Base-by-base conservation (phyloP, 2,113 vertebrate species). In the Neotragus pygmaeus region DNA sequence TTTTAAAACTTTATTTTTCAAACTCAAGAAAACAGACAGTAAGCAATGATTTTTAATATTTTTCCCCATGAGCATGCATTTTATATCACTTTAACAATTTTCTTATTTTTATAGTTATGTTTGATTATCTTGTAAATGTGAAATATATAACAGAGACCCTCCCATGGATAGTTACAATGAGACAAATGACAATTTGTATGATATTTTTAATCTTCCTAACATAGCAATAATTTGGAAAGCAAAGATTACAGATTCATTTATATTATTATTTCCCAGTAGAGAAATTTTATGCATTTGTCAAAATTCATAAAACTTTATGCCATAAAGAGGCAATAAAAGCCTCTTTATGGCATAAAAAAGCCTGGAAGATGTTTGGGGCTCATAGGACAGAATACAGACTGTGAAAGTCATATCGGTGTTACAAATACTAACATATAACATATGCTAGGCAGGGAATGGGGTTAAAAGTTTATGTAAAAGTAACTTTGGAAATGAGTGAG, bases 391-490 rank as follows among this genome's bases (percentile, higher is more conserved):
- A 93, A 43, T 45, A 51, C 19, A 66, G 3, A 49, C 43, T 16
- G 2, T 78, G 33, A 82, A 39, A 75, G 23, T 58, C 1, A 0
- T 75, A 43, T 14, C 36, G 58, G 28, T 51, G 16, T 90, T 30
- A 55, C 4, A 36, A 51, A 43, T 62, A 43, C 28, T 49, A 33
- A 19, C 28, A 51, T 70, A 27, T 30, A 91, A 62, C 21, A 70
- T 25, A 11, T 3, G 2, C 57, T 16, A 11, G 27, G 15, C 7
- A 55, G 13, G 19, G 15, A 7, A 1, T 5, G 8, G 7, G 5
- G 25, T 7, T 19, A 55, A 83, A 21, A 45, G 30, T 33, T 53
- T 19, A 49, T 33, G 15, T 36, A 13, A 39, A 60, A 49, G n/a
- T 19, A 66, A 43, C 7, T 66, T 36, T 62, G 30, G 47, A 60